Base-by-base conservation (phyloP, 2,888 invertebrate species). In the Xylophagus ater region DNA sequence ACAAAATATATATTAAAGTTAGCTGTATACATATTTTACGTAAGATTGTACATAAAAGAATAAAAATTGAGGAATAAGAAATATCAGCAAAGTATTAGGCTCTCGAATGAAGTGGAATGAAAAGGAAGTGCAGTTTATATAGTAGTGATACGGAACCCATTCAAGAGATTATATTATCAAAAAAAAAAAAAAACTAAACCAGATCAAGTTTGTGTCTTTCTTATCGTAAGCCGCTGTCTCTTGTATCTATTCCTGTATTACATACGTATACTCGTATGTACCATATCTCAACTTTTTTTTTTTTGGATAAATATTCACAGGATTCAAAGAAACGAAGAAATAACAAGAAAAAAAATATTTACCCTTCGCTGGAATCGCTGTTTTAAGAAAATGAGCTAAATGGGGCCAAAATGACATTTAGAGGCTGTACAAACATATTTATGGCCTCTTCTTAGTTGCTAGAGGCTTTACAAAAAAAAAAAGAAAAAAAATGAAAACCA, bases 351-450 rank as follows among this genome's bases (percentile, higher is more conserved):
- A 12, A 31, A 32, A 32, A 32, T 25, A 32, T 26, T 24, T 21
- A 30, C 32, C 38, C 32, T 38, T n/a, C n/a, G n/a, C 32, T 30
- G 32, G 32, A 38, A 38, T 25, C 32, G 32, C 19, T 38, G 32
- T 32, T 38, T 32, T 25, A 25, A 32, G 33, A 41, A 36, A 44
- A 41, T 41, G 37, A 40, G 39, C 36, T 44, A 44, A 44, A 40
- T 44, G 44, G 44, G 41, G 37, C 39, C 41, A 37, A 34, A 41
- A 44, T 44, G 41, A 41, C 41, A 44, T 44, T 44, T 41, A 41
- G 44, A 41, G 44, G 41, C 41, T 44, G 41, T 44, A 33, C 41
- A 44, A 41, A 41, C 40, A 44, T 44, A 44, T 44, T 44, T 44
- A 44, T 41, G 36, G 39, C 41, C 41, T 33, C 26, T 29, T 21